These are phyloP conservation scores for Mystacornis crossleyi DNA, from an alignment of 2,113 vertebrate species.

Conservation along the genomic window DNA sequence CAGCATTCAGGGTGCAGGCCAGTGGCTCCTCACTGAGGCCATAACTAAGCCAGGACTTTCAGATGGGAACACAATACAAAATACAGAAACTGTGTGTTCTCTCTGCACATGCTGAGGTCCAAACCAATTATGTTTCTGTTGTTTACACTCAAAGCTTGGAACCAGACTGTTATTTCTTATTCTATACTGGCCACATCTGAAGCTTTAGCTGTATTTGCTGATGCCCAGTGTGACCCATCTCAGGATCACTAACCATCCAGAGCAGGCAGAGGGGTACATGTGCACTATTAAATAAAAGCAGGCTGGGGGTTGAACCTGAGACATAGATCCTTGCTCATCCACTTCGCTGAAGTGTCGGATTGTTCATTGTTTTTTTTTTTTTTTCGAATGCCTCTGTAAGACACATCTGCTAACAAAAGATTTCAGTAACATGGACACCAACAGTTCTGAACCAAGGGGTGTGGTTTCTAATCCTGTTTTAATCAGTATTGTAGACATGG, in stretches of 20 bases:
- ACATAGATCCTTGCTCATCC: not conserved
- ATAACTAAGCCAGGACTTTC: not conserved
- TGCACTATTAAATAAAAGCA: not conserved
- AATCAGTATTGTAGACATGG: not conserved
- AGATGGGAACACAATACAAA: not conserved
- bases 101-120: not conserved
- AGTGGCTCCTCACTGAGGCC: not conserved
- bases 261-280: not conserved
- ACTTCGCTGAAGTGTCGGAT: fast-evolving
- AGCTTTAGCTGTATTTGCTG: not conserved
- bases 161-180: not conserved
- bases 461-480: not conserved
- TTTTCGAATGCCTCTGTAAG: not conserved
- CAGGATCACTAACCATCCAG: not conserved
- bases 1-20: not conserved
- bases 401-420: not conserved
- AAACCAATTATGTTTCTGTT: not conserved
- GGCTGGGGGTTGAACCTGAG: not conserved
- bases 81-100: not conserved
- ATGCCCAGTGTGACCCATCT: not conserved
- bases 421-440: not conserved
- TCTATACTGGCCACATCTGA: not conserved
- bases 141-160: not conserved
- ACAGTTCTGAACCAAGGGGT: not conserved
- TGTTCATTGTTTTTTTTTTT: not conserved